A percentile compares a stretch with the other conserved stretches of the same genome.
phyloP scores from a whole-genome alignment of 2,888 invertebrate species.

The Drosophila vallismaia region DNA sequence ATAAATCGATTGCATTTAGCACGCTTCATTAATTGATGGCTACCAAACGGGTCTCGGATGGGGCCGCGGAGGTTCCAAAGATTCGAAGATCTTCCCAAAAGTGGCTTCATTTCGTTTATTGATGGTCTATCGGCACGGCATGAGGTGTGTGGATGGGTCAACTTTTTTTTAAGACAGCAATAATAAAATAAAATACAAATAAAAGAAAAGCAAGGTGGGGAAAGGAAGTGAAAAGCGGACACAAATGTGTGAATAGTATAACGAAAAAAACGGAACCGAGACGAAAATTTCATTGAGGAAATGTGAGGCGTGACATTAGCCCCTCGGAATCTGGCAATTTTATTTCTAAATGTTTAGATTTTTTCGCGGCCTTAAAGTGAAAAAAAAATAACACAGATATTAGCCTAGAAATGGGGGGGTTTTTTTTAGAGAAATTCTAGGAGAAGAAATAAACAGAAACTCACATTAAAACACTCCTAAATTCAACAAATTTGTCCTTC shows the following conservation, averaged over 20 bases:
- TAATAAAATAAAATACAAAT: conserved; percentile 4
- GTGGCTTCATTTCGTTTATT: conserved; percentile 55
- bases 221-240: conserved; percentile 72
- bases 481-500: too few species aligned
- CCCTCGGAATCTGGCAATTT: background rate
- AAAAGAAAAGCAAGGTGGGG: conserved; percentile 37
- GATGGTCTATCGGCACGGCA: conserved; percentile 78
- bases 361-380: too few species aligned
- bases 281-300: conserved; percentile 54
- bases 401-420: background rate
- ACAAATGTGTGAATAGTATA: background rate
- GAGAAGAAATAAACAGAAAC: too few species aligned
- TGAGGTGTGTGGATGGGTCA: conserved; percentile 65
- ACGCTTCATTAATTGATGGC: conserved; percentile 59
- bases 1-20: conserved; percentile 67
- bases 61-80: background rate
- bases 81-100: conserved; percentile 5
- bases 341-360: too few species aligned
- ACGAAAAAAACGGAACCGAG: conserved; percentile 56
- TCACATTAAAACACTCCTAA: too few species aligned
- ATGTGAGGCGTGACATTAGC: conserved; percentile 62
- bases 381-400: background rate
- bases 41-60: conserved; percentile 14
- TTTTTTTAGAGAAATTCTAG: too few species aligned
- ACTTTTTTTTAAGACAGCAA: conserved; percentile 6